A percentile compares a stretch with the other conserved stretches of the same genome.
phyloP scores from a whole-genome alignment of 2,888 invertebrate genomes.

The Salticus scenicus region DNA sequence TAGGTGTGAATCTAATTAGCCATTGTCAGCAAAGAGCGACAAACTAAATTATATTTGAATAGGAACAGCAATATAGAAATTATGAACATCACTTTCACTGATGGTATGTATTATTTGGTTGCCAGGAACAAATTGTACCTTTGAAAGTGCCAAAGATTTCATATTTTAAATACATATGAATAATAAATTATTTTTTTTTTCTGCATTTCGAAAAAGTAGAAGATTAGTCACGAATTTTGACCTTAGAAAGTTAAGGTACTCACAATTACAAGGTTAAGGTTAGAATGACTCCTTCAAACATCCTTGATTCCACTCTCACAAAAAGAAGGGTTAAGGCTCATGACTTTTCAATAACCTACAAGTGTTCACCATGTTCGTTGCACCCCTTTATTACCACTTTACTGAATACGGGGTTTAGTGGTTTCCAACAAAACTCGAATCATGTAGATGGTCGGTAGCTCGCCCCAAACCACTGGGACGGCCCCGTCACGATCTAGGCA shows the following conservation, averaged over 20 bases:
- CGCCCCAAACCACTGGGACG: slow-evolving; percentile 55
- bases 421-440: not conserved
- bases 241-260: not conserved
- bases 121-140: too few species aligned
- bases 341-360: slow-evolving; percentile 14
- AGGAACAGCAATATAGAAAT: too few species aligned
- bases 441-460: slow-evolving; percentile 40
- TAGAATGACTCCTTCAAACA: not conserved
- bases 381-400: slow-evolving; percentile 11
- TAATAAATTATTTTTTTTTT: too few species aligned
- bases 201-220: too few species aligned
- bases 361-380: not conserved
- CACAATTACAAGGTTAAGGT: not conserved
- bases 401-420: slow-evolving; percentile 2
- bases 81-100: too few species aligned
- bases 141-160: too few species aligned
- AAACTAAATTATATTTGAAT: too few species aligned
- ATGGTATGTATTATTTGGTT: too few species aligned
- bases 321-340: slow-evolving; percentile 4
- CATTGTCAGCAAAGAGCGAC: too few species aligned
- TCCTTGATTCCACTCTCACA: not conserved
- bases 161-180: too few species aligned
- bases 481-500: slow-evolving; percentile 41
- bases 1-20: too few species aligned
- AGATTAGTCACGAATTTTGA: not conserved